Base-by-base conservation (phyloP, 2,797 vertebrate species). In the Coregonus suidteri region DNA sequence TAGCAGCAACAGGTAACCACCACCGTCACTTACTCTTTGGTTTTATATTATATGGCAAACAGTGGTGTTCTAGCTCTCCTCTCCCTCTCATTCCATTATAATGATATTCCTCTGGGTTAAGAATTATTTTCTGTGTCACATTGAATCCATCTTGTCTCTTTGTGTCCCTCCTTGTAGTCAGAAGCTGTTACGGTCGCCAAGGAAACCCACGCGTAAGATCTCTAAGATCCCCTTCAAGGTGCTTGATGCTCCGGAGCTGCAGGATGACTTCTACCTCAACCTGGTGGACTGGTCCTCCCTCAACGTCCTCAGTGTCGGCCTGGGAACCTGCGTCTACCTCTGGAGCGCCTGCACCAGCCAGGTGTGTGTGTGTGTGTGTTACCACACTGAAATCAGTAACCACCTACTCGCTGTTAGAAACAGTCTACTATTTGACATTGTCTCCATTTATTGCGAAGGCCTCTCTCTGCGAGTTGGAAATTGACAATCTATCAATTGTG, bases 201-300 rank as follows among this genome's bases (percentile, higher is more conserved):
- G 98, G 87, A 99, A 99, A 85, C 98, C 98, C 0, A 99, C 98
- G 0, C 95, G 98, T 11, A 99, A 99, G 88, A 99, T 99, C 85
- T 99, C 98, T 20, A 99, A 99, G 94, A 99, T 99, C 78, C 98
- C 98, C 4, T 99, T 99, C 80, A 99, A 99, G 91, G 98, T 99
- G 72, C 91, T 99, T 73, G 98, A 99, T 1, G 98, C 98, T 4
- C 98, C 98, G 0, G 98, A 99, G 85, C 93, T 99, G 56, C 98
- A 99, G 88, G 98, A 99, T 0, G 98, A 99, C 82, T 99, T 99
- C 93, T 99, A 99, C 93, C 95, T 99, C 93, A 99, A 99, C 88
- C 90, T 99, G 81, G 98, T 99, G 73, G 98, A 99, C 94, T 99
- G 98, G 98, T 99, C 98, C 0, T 99, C 98, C 75, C 95, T 99